Evolutionary conservation across 2,797 vertebrate species (phyloP).

Genomic region (Luscinia luscinia): DNA sequence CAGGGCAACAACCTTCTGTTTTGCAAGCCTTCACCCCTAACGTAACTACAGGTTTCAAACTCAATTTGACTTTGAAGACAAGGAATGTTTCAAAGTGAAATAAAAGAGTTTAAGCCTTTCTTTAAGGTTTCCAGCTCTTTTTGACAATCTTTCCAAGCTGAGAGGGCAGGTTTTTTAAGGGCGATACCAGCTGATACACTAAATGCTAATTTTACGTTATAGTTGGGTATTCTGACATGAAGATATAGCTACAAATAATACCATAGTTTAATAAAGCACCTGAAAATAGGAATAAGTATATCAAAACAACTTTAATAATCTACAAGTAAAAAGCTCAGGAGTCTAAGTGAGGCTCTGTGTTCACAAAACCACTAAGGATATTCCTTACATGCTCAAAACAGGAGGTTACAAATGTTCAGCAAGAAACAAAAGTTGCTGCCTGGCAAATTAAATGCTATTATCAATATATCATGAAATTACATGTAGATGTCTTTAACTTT

Average conservation of each 20-base stretch:
- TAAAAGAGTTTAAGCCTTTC: background rate
- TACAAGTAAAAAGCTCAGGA: background rate
- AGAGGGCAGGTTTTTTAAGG: background rate
- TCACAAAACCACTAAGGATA: background rate
- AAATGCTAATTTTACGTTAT: background rate
- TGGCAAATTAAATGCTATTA: background rate
- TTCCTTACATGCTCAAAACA: background rate
- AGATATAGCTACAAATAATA: background rate
- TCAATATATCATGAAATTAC: background rate
- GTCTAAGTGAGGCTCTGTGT: background rate
- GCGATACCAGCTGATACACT: background rate
- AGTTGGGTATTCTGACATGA: background rate
- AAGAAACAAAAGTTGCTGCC: background rate
- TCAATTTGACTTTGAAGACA: background rate
- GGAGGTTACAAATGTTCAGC: background rate
- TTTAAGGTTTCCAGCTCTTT: background rate
- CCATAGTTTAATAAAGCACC: background rate
- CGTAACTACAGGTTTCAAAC: background rate
- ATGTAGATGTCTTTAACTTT: background rate
- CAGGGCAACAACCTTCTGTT: background rate
- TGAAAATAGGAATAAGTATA: background rate
- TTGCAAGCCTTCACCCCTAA: background rate
- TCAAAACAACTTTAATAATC: background rate
- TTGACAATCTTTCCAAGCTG: background rate
- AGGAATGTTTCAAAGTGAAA: background rate